phyloP scores from a whole-genome alignment of 2,797 vertebrate genomes.

The Pseudochirops cupreus region DNA sequence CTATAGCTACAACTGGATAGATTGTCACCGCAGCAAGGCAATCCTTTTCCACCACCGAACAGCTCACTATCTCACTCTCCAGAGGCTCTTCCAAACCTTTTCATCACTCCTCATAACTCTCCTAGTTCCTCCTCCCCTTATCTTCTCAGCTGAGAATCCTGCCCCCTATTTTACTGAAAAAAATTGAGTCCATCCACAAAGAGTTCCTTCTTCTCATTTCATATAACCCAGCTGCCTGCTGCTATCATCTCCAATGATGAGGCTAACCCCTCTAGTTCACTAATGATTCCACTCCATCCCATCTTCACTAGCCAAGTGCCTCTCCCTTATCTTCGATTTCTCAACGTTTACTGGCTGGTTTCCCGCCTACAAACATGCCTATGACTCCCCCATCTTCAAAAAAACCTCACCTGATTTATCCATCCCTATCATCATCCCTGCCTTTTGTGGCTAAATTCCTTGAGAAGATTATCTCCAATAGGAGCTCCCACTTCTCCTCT shows the following conservation, averaged over 20 bases:
- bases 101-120: background rate
- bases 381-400: background rate
- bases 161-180: background rate
- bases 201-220: background rate
- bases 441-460: background rate
- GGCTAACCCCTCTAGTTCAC: background rate
- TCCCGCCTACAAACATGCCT: background rate
- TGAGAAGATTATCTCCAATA: background rate
- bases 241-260: background rate
- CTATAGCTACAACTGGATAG: background rate
- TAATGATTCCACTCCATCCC: background rate
- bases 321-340: background rate
- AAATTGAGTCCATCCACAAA: background rate
- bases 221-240: background rate
- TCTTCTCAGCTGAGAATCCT: background rate
- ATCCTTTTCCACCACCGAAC: background rate
- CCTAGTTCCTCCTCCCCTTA: background rate
- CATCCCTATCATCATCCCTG: background rate
- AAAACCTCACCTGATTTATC: background rate
- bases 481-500: background rate
- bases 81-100: background rate
- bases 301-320: background rate
- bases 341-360: background rate
- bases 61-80: background rate
- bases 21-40: background rate